Evolutionary conservation across 2,888 invertebrate species (phyloP), one percentile per base, ranked within the genome.

Genomic region (Pseudococcus longispinus): DNA sequence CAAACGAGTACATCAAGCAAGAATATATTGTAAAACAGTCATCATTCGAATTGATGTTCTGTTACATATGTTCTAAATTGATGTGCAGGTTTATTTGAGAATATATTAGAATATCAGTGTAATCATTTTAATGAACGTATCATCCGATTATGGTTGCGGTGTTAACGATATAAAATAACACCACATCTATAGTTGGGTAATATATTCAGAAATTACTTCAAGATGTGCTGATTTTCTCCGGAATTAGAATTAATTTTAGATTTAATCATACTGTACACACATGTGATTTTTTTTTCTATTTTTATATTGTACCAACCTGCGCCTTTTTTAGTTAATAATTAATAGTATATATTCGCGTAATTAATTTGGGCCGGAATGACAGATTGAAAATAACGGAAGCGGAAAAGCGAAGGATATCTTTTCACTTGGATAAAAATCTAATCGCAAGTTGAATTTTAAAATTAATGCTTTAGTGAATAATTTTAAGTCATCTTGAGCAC

Each of bases 81-180:
- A 86, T 86, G 86, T 80, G 46, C 86, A 23, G 86, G 44, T 74
- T 74, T 74, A 44, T 70, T 60, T 51, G 51, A 46, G 29, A 18
- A 46, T 83, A 29, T 51, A 55, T 55, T 37, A 20, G 20, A 84
- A 84, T 60, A 55, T 55, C 84, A 60, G 11, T 51, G 51, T 51
- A 60, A 23, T 60, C 32, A 20, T 83, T 80, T 80, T 86, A 46
- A 77, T 80, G 86, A 80, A 86, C 51, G 44, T 86, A 80, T 51
- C 44, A 37, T 51, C 86, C 86, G 86, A 86, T 86, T 86, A 86
- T 86, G 86, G 86, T 86, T 86, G 86, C 86, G 86, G 86, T 86
- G 86, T 86, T 86, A 86, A 86, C 80, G 86, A 86, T 86, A 77
- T 86, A 51, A 80, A 86, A 86, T 86, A 86, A 86, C 86, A 86